A percentile compares a stretch with the other conserved stretches of the same genome.
These are phyloP conservation scores for Prunella strophiata DNA, from an alignment of 2,797 vertebrate species.

Conservation along the genomic window DNA sequence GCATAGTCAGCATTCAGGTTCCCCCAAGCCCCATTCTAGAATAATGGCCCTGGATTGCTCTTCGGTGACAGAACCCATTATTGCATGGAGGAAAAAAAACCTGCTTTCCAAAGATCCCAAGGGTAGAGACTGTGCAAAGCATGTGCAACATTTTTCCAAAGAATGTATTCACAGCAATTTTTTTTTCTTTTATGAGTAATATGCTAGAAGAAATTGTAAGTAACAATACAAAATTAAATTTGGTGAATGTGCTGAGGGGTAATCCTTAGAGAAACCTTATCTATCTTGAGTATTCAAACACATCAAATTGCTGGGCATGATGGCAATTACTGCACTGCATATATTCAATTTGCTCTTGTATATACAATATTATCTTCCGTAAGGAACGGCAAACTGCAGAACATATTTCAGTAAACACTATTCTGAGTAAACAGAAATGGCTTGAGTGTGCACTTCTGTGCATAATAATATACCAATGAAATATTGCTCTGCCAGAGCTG, in stretches of 20 bases:
- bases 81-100: conserved; percentile 41
- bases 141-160: conserved; percentile 37
- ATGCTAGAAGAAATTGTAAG: conserved; percentile 50
- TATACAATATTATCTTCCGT: conserved; percentile 65
- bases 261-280: conserved; percentile 70
- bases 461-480: conserved; percentile 26
- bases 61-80: conserved; percentile 10
- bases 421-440: conserved; percentile 59
- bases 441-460: not conserved
- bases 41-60: conserved; percentile 13
- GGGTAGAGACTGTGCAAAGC: not conserved
- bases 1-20: conserved; percentile 34
- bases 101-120: conserved; percentile 47
- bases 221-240: conserved; percentile 71
- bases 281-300: conserved; percentile 63
- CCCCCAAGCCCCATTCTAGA: not conserved
- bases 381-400: conserved; percentile 38
- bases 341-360: conserved; percentile 64
- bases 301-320: conserved; percentile 39
- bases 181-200: conserved; percentile 28
- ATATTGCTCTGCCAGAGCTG: not conserved
- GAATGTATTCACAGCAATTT: conserved; percentile 25
- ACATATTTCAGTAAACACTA: conserved; percentile 54
- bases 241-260: conserved; percentile 57
- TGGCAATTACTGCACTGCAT: conserved; percentile 47